Evolutionary conservation across 1,140 invertebrate species (phyloP).

Genomic region (Bicyclus anynana): DNA sequence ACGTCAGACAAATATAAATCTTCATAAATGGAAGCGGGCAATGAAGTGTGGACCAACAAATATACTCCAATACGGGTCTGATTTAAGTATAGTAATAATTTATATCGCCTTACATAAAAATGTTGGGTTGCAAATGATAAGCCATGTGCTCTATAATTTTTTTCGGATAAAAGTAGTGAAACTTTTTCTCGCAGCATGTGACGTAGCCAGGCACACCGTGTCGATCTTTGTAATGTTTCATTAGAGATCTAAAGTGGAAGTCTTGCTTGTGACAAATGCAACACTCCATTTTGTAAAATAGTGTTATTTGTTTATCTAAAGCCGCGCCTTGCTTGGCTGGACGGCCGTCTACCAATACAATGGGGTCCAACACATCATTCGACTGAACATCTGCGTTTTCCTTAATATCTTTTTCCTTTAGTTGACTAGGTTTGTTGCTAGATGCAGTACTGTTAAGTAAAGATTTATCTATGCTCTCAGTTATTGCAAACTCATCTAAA

Average conservation of each 20-base stretch:
- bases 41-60: too few species aligned
- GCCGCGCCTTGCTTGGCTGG: constrained; percentile 60
- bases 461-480: constrained; percentile 56
- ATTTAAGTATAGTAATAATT: too few species aligned
- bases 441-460: constrained; percentile 39
- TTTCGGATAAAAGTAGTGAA: constrained; percentile 69
- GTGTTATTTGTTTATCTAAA: constrained; percentile 62
- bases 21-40: too few species aligned
- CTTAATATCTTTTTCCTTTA: constrained; percentile 25
- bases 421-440: constrained; percentile 28
- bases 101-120: constrained; percentile 57
- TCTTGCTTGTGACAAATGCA: constrained; percentile 63
- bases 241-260: constrained; percentile 61
- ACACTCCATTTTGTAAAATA: constrained; percentile 73
- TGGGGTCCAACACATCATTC: constrained; percentile 44
- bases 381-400: constrained; percentile 23
- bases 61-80: too few species aligned
- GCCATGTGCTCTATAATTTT: constrained; percentile 73
- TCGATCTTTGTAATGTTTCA: constrained; percentile 69
- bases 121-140: constrained; percentile 63
- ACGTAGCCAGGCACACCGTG: constrained; percentile 70
- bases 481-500: constrained; percentile 59
- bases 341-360: constrained; percentile 59
- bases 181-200: constrained; percentile 67
- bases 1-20: too few species aligned